phyloP scores from a whole-genome alignment of 1,140 invertebrate genomes.

The Pectinophora gossypiella region DNA sequence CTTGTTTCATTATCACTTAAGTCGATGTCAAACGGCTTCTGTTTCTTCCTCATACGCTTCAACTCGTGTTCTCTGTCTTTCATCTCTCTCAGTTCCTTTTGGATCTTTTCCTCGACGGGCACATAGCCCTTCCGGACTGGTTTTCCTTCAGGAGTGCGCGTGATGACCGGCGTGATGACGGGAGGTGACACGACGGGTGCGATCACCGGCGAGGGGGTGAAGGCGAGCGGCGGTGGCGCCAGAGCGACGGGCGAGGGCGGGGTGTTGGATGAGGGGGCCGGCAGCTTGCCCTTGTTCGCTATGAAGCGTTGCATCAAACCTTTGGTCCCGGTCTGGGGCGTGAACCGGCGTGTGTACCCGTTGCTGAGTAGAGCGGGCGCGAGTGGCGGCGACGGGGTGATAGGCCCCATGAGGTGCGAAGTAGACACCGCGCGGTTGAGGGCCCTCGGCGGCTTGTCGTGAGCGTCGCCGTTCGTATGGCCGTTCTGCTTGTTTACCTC shows the following conservation, averaged over 20 bases:
- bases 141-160: conserved; percentile 75
- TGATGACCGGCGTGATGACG: conserved; percentile 54
- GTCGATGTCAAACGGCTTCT: conserved; percentile 70
- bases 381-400: conserved; percentile 45
- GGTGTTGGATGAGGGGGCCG: conserved; percentile 48
- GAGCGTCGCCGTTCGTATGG: conserved; percentile 49
- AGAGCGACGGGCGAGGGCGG: conserved; percentile 33
- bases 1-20: conserved; percentile 67
- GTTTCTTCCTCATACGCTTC: conserved; percentile 77
- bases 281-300: conserved; percentile 81
- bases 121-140: conserved; percentile 79
- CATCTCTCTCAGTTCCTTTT: conserved; percentile 85
- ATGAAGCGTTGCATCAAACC: conserved; percentile 87
- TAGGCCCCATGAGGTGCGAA: conserved; percentile 73
- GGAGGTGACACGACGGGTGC: conserved; percentile 26
- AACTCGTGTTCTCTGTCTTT: conserved; percentile 84
- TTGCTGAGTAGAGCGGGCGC: conserved; percentile 44
- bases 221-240: conserved; percentile 30
- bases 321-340: conserved; percentile 78
- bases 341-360: conserved; percentile 75
- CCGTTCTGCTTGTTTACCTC: conserved; percentile 60
- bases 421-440: conserved; percentile 78
- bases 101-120: conserved; percentile 86
- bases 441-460: conserved; percentile 64
- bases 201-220: conserved; percentile 34